Evolutionary conservation across 2,797 vertebrate species (phyloP).

Genomic region (Labroides dimidiatus): DNA sequence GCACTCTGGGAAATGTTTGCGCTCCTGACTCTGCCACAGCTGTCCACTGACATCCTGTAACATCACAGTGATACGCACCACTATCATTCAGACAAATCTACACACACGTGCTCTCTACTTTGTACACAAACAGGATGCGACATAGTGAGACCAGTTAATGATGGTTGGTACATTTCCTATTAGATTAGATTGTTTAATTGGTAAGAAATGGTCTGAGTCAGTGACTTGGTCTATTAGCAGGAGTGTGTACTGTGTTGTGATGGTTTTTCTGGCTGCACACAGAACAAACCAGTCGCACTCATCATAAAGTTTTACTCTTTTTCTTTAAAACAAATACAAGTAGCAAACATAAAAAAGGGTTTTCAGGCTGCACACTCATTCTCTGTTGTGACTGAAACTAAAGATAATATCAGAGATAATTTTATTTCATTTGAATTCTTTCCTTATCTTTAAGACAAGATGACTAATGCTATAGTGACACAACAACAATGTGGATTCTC

Average conservation of each 20-base stretch:
- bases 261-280: conserved; percentile 14
- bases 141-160: conserved; percentile 29
- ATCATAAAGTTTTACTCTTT: too few relatives aligned
- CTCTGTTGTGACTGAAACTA: not conserved
- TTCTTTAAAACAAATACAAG: too few relatives aligned
- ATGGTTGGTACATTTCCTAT: conserved; percentile 56
- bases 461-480: too few relatives aligned
- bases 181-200: conserved; percentile 57
- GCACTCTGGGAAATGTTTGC: conserved; percentile 66
- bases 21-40: conserved; percentile 71
- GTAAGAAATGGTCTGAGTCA: conserved; percentile 58
- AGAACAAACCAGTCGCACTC: too few relatives aligned
- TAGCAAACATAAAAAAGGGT: too few relatives aligned
- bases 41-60: conserved; percentile 69
- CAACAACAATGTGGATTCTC: too few relatives aligned
- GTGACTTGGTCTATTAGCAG: conserved; percentile 47
- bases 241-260: conserved; percentile 1
- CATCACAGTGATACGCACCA: conserved; percentile 26
- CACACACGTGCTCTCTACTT: conserved; percentile 7
- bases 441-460: too few relatives aligned
- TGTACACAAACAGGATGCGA: conserved; percentile 60
- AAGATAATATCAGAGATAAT: not conserved
- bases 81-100: not conserved
- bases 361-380: too few relatives aligned
- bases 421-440: not conserved